Conservation (phyloP, 2,888 invertebrate species). For the Dasypolia templi region DNA sequence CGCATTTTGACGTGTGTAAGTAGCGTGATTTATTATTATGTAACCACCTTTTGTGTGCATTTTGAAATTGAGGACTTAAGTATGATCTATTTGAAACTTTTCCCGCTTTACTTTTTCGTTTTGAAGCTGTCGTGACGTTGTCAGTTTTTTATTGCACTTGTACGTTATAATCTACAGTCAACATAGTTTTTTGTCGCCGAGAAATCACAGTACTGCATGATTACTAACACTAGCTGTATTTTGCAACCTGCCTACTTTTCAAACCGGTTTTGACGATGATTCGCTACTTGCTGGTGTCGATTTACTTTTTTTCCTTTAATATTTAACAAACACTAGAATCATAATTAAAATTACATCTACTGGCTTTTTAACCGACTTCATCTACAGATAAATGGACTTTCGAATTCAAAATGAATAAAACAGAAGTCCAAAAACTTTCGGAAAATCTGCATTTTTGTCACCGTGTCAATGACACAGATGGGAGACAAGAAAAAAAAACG, state of each 20-base stretch:
- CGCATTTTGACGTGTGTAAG: conserved; percentile 83
- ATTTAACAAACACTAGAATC: conserved; percentile 40
- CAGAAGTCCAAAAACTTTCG: not conserved
- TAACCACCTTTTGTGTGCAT: conserved; percentile 65
- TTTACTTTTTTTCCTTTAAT: conserved; percentile 52
- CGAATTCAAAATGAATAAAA: not conserved
- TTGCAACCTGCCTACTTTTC: conserved; percentile 86
- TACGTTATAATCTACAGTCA: conserved; percentile 60
- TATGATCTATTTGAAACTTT: conserved; percentile 70
- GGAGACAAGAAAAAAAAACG: conserved; percentile 46
- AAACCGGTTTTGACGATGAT: conserved; percentile 84
- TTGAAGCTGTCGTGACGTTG: conserved; percentile 63
- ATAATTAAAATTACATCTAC: conserved; percentile 8
- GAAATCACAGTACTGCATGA: conserved; percentile 70
- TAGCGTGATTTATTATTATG: conserved; percentile 83
- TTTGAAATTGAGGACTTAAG: conserved; percentile 70
- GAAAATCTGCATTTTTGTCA: conserved; percentile 21
- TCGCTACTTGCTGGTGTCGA: conserved; percentile 73
- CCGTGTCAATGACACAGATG: conserved; percentile 61
- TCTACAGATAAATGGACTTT: not conserved
- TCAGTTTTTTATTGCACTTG: conserved; percentile 54
- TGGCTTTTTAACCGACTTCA: not conserved
- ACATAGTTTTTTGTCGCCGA: conserved; percentile 62
- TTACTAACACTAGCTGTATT: conserved; percentile 77
- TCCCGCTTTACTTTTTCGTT: conserved; percentile 62